These are phyloP conservation scores for Microcebus griseorufus DNA, from an alignment of 2,113 vertebrate genomes.

Conservation along the genomic window DNA sequence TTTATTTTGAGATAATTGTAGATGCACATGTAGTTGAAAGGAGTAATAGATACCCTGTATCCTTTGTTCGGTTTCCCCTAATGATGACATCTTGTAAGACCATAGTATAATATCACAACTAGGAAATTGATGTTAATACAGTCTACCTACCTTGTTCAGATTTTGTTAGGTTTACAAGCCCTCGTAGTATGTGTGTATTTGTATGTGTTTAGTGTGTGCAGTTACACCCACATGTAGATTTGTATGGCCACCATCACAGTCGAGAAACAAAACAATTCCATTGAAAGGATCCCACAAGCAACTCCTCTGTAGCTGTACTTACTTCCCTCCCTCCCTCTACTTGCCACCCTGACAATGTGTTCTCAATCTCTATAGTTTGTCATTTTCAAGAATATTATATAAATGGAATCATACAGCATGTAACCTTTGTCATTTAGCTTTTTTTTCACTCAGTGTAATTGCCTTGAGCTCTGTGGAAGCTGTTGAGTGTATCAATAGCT, in stretches of 20 bases:
- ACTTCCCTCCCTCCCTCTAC: background rate
- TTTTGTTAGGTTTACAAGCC: background rate
- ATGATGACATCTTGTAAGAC: background rate
- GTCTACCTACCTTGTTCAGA: background rate
- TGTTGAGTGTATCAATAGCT: background rate
- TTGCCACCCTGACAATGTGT: background rate
- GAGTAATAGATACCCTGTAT: background rate
- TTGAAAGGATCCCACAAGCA: background rate
- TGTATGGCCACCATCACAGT: background rate
- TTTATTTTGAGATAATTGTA: conserved; percentile 21
- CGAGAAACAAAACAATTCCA: background rate
- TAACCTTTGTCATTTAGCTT: background rate
- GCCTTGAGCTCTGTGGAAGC: background rate
- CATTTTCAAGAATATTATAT: background rate
- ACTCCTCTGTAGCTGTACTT: background rate
- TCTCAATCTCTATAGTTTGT: background rate
- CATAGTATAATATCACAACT: background rate
- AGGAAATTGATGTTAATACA: background rate
- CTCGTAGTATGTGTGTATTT: background rate
- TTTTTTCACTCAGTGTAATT: background rate
- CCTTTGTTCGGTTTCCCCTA: background rate
- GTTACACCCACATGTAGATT: background rate
- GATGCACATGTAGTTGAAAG: background rate
- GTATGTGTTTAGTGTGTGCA: background rate
- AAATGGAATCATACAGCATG: background rate